Conservation (phyloP, 2,797 vertebrate genomes). For the Rhinogobio ventralis region DNA sequence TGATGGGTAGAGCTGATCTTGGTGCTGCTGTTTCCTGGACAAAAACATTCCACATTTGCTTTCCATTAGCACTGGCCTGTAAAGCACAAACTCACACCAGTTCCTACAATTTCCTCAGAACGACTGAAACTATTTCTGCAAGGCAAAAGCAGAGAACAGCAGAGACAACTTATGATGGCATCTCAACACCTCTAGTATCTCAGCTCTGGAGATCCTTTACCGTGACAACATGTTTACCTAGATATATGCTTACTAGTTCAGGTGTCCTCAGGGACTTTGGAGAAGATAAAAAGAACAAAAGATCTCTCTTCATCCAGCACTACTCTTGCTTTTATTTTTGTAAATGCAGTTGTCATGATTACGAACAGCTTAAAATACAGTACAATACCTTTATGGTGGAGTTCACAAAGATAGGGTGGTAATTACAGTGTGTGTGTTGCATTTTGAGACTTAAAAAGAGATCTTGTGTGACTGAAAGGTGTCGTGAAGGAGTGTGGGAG, state of each 20-base stretch:
- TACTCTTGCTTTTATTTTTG: constrained; percentile 24
- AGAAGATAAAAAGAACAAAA: constrained; percentile 32
- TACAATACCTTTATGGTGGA: constrained; percentile 30
- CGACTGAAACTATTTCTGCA: constrained; percentile 7
- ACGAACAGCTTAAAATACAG: constrained; percentile 40
- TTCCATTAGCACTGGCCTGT: constrained; percentile 52
- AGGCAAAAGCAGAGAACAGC: constrained; percentile 17
- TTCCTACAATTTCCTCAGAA: constrained; percentile 37
- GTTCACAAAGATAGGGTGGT: constrained; percentile 29
- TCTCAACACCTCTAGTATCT: constrained; percentile 41
- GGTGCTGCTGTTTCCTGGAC: constrained; percentile 17
- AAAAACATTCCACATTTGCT: constrained; percentile 56
- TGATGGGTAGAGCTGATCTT: constrained; percentile 21
- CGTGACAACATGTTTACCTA: constrained; percentile 54
- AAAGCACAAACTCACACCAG: constrained; percentile 39
- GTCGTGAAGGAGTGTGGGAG: constrained; percentile 39
- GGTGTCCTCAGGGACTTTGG: constrained; percentile 29
- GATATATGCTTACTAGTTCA: constrained; percentile 31
- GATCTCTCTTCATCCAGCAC: constrained; percentile 34
- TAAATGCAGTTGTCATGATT: constrained; percentile 46
- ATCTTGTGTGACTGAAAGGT: constrained; percentile 40
- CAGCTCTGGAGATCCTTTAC: constrained; percentile 29
- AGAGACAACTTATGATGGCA: constrained; percentile 27
- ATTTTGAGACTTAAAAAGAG: constrained; percentile 16
- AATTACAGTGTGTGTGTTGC: constrained; percentile 26